These are phyloP conservation scores for Sceliomorpha sp. DNA, from an alignment of 2,888 invertebrate species.

Conservation along the genomic window DNA sequence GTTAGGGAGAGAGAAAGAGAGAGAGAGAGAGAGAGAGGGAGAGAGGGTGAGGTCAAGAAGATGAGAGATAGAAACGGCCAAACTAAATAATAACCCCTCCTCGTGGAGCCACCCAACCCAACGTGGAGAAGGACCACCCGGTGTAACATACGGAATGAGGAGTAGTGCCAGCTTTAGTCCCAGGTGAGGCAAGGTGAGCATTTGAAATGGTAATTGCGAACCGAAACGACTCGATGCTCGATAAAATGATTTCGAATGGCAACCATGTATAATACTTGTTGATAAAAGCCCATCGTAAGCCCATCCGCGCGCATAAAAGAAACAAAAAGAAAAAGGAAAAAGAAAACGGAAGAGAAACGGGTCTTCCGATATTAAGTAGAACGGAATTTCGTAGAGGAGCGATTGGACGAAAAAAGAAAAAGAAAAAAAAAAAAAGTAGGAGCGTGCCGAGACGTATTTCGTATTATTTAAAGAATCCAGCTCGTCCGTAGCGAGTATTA, in stretches of 20 bases:
- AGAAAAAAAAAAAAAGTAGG: neutral
- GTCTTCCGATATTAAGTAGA: too few relatives aligned
- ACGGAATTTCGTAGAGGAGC: too few relatives aligned
- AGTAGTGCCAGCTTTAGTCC: constrained; percentile 63
- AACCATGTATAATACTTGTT: constrained; percentile 49
- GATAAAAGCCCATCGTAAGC: constrained; percentile 26
- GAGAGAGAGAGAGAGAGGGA: constrained; percentile 30
- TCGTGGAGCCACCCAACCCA: constrained; percentile 59
- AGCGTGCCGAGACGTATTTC: neutral
- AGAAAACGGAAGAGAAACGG: neutral
- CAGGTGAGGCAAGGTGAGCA: constrained; percentile 73
- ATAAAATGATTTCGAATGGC: constrained; percentile 72
- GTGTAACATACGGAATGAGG: constrained; percentile 69
- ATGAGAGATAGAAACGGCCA: constrained; percentile 77
- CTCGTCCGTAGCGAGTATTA: constrained; percentile 8
- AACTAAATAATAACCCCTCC: constrained; percentile 79
- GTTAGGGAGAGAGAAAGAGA: constrained; percentile 35
- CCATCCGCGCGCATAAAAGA: neutral
- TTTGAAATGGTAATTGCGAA: constrained; percentile 78
- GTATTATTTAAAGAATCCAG: constrained; percentile 4
- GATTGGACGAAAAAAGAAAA: too few relatives aligned
- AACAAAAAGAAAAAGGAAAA: too few relatives aligned
- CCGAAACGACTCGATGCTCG: constrained; percentile 59
- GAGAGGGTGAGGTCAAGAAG: constrained; percentile 61
- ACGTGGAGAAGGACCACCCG: constrained; percentile 77